phyloP scores from a whole-genome alignment of 1,140 invertebrate genomes.

The Drosophila suzukii region DNA sequence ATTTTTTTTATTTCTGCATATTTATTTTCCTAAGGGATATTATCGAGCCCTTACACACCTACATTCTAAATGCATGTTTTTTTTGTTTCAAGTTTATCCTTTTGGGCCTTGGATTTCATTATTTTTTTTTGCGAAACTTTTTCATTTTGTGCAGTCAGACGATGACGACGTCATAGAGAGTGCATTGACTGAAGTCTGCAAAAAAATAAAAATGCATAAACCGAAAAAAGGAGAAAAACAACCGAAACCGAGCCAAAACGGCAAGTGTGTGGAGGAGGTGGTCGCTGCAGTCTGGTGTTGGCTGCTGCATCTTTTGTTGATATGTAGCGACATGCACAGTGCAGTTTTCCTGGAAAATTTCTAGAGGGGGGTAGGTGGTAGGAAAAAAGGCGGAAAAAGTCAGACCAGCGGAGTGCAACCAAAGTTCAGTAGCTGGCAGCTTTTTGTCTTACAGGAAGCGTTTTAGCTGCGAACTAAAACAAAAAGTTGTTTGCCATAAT shows the following conservation, averaged over 20 bases:
- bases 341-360: constrained; percentile 41
- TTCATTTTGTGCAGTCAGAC: constrained; percentile 82
- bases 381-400: background rate
- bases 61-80: constrained; percentile 5
- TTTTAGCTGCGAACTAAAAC: constrained; percentile 59
- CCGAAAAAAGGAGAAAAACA: constrained; percentile 25
- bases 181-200: constrained; percentile 78
- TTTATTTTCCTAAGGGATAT: constrained; percentile 9
- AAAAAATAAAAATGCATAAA: constrained; percentile 56
- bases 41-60: background rate
- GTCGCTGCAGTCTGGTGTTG: constrained; percentile 13
- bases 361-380: background rate
- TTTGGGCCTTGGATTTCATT: constrained; percentile 74
- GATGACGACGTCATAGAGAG: constrained; percentile 75
- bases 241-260: constrained; percentile 30
- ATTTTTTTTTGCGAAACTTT: constrained; percentile 76
- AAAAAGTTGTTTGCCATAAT: constrained; percentile 71
- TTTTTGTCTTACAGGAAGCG: constrained; percentile 67
- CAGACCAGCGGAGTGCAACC: constrained; percentile 24
- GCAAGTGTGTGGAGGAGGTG: constrained; percentile 36
- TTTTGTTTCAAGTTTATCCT: constrained; percentile 70
- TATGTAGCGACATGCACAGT: constrained; percentile 71
- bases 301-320: constrained; percentile 76
- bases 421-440: constrained; percentile 69
- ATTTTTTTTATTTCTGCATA: background rate